Evolutionary conservation across 2,888 invertebrate species (phyloP).

Genomic region (Zhengitettix transpicula): DNA sequence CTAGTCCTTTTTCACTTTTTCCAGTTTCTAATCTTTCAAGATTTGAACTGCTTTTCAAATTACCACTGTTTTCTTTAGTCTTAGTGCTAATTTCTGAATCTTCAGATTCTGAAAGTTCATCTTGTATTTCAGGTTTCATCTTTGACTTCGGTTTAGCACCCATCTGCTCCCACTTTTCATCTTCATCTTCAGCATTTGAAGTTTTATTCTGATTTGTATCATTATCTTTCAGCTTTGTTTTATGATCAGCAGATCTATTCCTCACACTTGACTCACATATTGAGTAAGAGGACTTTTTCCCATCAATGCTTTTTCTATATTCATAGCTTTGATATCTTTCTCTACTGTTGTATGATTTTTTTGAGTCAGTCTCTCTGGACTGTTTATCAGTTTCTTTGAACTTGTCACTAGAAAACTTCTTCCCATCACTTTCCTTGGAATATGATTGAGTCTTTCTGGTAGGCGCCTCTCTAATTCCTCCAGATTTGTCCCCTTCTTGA

Average conservation of each 20-base stretch:
- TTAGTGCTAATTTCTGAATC: too few species aligned
- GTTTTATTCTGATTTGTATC: slow-evolving; percentile 1
- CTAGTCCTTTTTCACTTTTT: background rate
- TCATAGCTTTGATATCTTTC: background rate
- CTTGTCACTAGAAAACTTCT: background rate
- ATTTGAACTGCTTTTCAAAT: background rate
- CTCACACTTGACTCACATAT: background rate
- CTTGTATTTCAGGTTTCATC: background rate
- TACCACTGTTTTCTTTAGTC: background rate
- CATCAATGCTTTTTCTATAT: background rate
- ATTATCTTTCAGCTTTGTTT: slow-evolving; percentile 1
- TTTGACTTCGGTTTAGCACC: slow-evolving; percentile 7
- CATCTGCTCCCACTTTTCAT: slow-evolving; percentile 6
- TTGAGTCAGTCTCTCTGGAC: background rate
- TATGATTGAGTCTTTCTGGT: slow-evolving; percentile 1
- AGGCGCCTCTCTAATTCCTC: slow-evolving; percentile 1
- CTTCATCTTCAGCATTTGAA: background rate
- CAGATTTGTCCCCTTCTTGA: slow-evolving; percentile 10
- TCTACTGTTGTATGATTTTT: too few species aligned
- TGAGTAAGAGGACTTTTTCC: background rate
- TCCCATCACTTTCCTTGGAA: background rate
- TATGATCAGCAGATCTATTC: background rate
- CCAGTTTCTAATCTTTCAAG: background rate
- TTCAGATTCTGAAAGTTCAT: background rate
- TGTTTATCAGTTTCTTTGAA: slow-evolving; percentile 3